Base-by-base conservation (phyloP, 2,113 vertebrate genomes). In the Acrocephalus arundinaceus region DNA sequence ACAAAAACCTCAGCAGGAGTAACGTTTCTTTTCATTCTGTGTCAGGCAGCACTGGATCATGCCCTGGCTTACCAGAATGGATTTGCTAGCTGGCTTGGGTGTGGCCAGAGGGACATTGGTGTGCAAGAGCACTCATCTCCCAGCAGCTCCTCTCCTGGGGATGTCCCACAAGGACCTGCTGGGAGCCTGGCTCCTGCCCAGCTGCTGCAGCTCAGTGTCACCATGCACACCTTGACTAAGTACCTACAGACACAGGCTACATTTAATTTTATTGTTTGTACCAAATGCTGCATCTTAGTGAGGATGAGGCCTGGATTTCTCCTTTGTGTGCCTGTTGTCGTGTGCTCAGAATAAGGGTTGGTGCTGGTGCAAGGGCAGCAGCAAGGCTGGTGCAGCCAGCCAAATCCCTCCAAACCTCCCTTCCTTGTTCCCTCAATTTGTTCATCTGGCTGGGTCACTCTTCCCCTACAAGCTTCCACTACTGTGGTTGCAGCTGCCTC, bases 401-500 rank as follows among this genome's bases (percentile, higher is more conserved):
- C 61, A 67, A 48, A 74, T 41, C 45, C 17, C 80, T 67, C 24
- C 23, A 52, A 66, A 30, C 9, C 19, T 67, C n/a, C 13, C 27
- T 78, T n/a, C 31, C 11, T 15, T 45, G 3, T 28, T 78, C 8
- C 31, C 12, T 41, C 49, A 28, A 45, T 67, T 49, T 48, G 13
- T 67, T 41, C 39, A 23, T 30, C 25, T 80, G 45, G 23, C 37
- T 61, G 58, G 41, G 54, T 9, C 51, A 67, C 18, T 3, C 8
- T 45, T 58, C 51, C 27, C 37, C 46, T 30, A 28, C 10, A 81
- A 59, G 9, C 3, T 25, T 39, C 30, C 1, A 1, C 13, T 11
- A 2, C 21, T 0, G 0, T 0, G 1, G 15, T 11, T 85, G 46
- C 68, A 87, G 39, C 45, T 78, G 52, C 30, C 35, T 88, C 57